Percentiles rank a stretch among this genome's conserved stretches.
phyloP scores from a whole-genome alignment of 2,888 invertebrate genomes.

The Abrostola tripartita region DNA sequence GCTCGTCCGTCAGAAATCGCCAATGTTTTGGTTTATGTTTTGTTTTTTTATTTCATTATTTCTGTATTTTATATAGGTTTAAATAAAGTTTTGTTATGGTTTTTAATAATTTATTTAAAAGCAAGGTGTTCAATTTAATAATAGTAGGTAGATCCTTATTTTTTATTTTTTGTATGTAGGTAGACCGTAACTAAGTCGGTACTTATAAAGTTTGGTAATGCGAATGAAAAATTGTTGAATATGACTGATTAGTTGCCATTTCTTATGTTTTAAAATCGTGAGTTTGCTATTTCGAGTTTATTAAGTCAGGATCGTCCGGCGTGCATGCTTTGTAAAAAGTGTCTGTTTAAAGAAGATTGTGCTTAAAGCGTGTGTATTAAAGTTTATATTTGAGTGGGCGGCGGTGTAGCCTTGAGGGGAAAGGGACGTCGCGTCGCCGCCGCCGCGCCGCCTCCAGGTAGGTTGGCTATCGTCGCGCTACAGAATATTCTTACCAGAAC shows the following conservation, averaged over 20 bases:
- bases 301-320: constrained; percentile 68
- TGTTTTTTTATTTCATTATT: constrained; percentile 33
- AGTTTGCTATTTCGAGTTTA: constrained; percentile 48
- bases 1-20: constrained; percentile 69
- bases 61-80: not conserved
- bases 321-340: constrained; percentile 64
- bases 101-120: not conserved
- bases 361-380: constrained; percentile 40
- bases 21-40: constrained; percentile 74
- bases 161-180: no score
- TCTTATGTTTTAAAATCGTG: constrained; percentile 27
- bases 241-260: constrained; percentile 19
- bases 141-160: not conserved
- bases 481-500: constrained; percentile 51
- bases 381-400: constrained; percentile 62
- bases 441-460: constrained; percentile 78
- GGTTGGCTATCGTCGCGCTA: constrained; percentile 69
- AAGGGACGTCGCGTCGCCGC: constrained; percentile 79
- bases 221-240: constrained; percentile 10
- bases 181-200: no score
- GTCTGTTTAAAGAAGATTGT: constrained; percentile 18
- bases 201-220: constrained; percentile 9
- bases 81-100: not conserved
- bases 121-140: not conserved
- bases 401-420: constrained; percentile 79